Base-by-base conservation (phyloP, 1,140 invertebrate genomes). In the Ceratina japonica region DNA sequence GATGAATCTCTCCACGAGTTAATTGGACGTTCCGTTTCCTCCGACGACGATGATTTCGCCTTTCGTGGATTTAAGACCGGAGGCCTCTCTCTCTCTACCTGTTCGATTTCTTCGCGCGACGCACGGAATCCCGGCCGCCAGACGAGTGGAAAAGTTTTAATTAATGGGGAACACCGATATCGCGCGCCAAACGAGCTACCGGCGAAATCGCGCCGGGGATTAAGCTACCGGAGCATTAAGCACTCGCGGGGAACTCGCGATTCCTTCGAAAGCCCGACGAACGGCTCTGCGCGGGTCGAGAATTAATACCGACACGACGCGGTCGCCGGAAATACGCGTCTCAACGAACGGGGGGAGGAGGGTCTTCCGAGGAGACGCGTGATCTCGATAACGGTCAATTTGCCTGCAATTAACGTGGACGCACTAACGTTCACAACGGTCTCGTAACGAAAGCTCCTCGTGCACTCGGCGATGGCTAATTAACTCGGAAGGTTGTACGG, bases 101-200 rank as follows among this genome's bases (percentile, higher is more conserved):
- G 12, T 70, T 79, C 58, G 62, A 54, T 59, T 52, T 52, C 70
- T 8, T 1, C 24, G 61, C 2, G 56, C n/a, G n/a, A 56, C 44
- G 27, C 63, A 72, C 24, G 7, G 31, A 51, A 15, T 3, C 10
- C 20, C 18, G 8, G 49, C 2, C 10, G n/a, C 3, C 54, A 16
- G 13, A 37, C 56, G 0, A 76, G 44, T 22, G 31, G 8, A 49
- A 79, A 79, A 64, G 18, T 65, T 79, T 74, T 66, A 65, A 72
- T 74, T 62, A 69, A 69, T 51, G 18, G 74, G 18, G 74, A 49
- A 15, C 27, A 3, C 27, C 4, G 70, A 62, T 49, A n/a, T n/a
- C n/a, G n/a, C 37, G 16, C 18, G 18, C 8, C 16, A 18, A 56
- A 56, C n/a, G 54, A 16, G 54, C 15, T n/a, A 56, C 16, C 16